Base-by-base conservation (phyloP, 2,888 invertebrate species). In the Aleiodes leptofemur region DNA sequence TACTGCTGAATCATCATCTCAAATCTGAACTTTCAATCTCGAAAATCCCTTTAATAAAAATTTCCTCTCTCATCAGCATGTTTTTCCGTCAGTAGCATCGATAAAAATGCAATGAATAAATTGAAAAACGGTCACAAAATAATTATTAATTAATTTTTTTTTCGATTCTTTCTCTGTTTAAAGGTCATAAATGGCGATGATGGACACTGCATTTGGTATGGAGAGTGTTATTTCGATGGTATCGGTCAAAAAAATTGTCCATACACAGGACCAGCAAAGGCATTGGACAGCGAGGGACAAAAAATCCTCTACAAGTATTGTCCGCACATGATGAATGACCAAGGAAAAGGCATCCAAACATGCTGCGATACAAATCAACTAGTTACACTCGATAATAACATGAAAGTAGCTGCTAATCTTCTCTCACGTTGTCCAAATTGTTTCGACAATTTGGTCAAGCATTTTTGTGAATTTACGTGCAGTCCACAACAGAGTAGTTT, bases 381-480 rank as follows among this genome's bases (percentile, higher is more conserved):
- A 76, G 57, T 77, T 16, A 92, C 92, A 50, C 88, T 96, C 75
- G 92, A 93, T 81, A 61, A 73, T 0, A 94, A 92, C 83, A 90
- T 96, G 16, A 88, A 88, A 59, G 85, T 93, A 66, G 95, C 94
- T 0, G 92, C 92, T 51, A 92, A 90, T 87, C 91, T 97, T 77
- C 90, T 98, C 38, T 91, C 91, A 55, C 91, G 97, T 72, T 99
- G 98, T 89, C 98, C 98, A 0, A 93, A 96, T 0, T 99, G 98
- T 88, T 92, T 95, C 90, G 91, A 92, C 80, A 98, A 98, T 91
- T 94, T 98, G 87, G 91, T 94, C 53, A 91, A 93, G 79, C 94
- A 96, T 83, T 92, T 97, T 82, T 98, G 98, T 88, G 94, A 93
- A 73, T 92, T 97, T 89, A 95, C 97, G 0, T 98, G 98, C 89